Evolutionary conservation across 2,797 vertebrate genomes (phyloP), one percentile per base, ranked within the genome.

Genomic region (Euthynnus affinis): DNA sequence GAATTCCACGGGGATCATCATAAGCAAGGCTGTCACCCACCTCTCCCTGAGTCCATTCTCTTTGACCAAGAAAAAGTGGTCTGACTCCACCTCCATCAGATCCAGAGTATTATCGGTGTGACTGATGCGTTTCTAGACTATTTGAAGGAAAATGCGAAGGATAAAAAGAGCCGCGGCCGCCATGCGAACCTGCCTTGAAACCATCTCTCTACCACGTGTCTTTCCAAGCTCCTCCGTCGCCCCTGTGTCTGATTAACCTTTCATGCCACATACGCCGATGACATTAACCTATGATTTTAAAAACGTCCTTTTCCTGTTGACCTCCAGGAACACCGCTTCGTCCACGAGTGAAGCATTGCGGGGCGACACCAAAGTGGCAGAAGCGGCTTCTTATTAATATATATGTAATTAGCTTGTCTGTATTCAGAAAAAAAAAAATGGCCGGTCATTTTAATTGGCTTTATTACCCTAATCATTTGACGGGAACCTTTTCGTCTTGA

Each of bases 401-500:
- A 75, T 82, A 86, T 89, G 85, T 74, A 87, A 91, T 90, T 65
- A 86, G 80, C 86, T 82, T 81, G 74, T 86, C 89, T 79, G 53
- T 77, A 63, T 76, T 81, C 75, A 63, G 69, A 81, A 83, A 83
- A 87, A 83, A 83, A 87, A 87, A 85, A 88, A 86, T 81, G 69
- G 61, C 37, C 12, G 9, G 68, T 70, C 74, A 62, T 85, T 93
- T 92, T 87, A 89, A 93, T 93, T 90, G 86, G 74, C 76, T 87
- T 87, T 89, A 89, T 92, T 91, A 88, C 70, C 83, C 84, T 83
- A 84, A 91, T 91, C 68, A 83, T 83, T 78, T 89, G 83, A 83
- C 78, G 46, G 82, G 83, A 88, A 92, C 87, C 88, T 92, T 91
- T 93, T 63, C 65, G 17, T 52, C 57, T 65, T 89, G 90, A 94